Percentiles rank a stretch among this genome's conserved stretches.
Evolutionary conservation across 2,797 vertebrate species (phyloP).

Genomic region (Clangula hyemalis): DNA sequence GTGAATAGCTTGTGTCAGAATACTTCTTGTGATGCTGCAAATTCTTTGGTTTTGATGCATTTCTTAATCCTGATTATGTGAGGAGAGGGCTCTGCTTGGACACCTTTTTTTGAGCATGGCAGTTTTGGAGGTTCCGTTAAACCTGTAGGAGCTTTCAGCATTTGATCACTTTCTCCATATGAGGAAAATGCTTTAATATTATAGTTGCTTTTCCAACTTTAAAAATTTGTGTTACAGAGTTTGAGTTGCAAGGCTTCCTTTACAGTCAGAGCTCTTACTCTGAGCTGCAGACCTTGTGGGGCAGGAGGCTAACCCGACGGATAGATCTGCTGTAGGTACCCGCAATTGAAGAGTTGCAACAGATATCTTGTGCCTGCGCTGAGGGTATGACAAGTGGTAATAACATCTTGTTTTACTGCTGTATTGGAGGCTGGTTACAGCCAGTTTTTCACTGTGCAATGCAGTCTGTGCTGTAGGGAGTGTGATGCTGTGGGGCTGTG

Average conservation of each 20-base stretch:
- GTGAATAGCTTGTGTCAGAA: not conserved
- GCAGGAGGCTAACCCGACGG: accelerated
- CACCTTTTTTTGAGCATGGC: not conserved
- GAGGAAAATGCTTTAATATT: not conserved
- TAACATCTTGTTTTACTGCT: not conserved
- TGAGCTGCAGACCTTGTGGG: accelerated
- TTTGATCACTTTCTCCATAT: accelerated
- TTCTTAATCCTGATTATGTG: not conserved
- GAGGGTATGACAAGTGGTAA: not conserved
- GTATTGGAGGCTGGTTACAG: not conserved
- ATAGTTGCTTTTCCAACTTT: not conserved
- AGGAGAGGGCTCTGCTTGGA: not conserved
- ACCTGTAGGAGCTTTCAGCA: not conserved
- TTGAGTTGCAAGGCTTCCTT: not conserved
- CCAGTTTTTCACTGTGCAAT: no score
- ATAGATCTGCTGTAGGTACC: not conserved
- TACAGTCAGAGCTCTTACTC: not conserved
- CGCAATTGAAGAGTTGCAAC: accelerated
- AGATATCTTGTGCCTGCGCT: accelerated
- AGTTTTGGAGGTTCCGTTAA: not conserved
- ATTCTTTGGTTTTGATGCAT: not conserved
- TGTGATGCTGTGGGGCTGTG: not conserved
- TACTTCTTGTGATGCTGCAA: not conserved
- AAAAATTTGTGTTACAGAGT: not conserved
- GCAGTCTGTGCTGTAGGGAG: not conserved